These are phyloP conservation scores for Thalassophryne amazonica DNA, from an alignment of 2,797 vertebrate genomes.

Conservation along the genomic window DNA sequence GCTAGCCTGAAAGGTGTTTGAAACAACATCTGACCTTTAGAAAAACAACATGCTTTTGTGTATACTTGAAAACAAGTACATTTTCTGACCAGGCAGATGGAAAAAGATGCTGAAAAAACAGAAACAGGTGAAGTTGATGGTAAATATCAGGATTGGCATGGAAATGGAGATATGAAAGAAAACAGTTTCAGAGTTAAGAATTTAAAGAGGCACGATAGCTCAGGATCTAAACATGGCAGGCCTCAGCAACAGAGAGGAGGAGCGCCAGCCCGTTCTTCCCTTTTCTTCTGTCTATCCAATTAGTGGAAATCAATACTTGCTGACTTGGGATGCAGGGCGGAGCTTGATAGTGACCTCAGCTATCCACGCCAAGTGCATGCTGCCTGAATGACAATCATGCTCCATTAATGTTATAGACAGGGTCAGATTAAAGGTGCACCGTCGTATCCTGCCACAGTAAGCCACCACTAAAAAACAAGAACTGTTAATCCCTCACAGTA, in stretches of 20 bases:
- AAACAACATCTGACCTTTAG: constrained; percentile 71
- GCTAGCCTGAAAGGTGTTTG: constrained; percentile 29
- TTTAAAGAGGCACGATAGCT: constrained; percentile 8
- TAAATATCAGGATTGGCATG: neutral
- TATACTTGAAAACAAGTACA: constrained; percentile 21
- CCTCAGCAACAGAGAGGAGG: constrained; percentile 4
- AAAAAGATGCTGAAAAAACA: neutral
- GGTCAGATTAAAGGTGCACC: constrained; percentile 12
- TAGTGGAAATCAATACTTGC: constrained; percentile 71
- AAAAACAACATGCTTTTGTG: constrained; percentile 46
- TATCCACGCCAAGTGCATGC: constrained; percentile 24
- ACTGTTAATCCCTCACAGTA: too few species aligned
- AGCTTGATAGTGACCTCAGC: constrained; percentile 55
- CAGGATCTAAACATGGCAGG: constrained; percentile 2
- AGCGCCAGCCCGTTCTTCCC: constrained; percentile 21
- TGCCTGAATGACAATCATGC: constrained; percentile 56
- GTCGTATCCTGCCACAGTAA: neutral
- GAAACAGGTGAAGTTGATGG: neutral
- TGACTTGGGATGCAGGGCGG: constrained; percentile 57
- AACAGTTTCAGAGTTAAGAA: constrained; percentile 1
- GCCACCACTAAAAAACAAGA: neutral
- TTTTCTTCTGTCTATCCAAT: constrained; percentile 64
- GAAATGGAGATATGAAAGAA: constrained; percentile 3
- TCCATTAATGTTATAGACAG: constrained; percentile 1
- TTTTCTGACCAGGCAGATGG: neutral